Evolutionary conservation across 2,797 vertebrate genomes (phyloP).

Genomic region (Propithecus perrieri): DNA sequence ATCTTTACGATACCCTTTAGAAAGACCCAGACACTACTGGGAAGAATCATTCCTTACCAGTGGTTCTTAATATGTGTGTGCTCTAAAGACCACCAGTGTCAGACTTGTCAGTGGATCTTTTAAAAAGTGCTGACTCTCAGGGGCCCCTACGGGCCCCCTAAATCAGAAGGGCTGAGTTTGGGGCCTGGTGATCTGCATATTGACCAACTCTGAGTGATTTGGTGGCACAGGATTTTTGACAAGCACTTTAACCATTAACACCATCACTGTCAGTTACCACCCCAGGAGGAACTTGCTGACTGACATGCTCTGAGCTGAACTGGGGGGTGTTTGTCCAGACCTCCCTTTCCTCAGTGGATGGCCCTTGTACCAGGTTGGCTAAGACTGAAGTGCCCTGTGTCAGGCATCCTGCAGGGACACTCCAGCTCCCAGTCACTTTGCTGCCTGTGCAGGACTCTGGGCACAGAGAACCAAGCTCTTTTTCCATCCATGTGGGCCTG

Average conservation of each 20-base stretch:
- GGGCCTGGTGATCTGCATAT: not conserved
- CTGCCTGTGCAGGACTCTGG: too few relatives aligned
- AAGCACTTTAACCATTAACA: not conserved
- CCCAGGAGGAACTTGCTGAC: not conserved
- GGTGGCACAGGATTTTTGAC: not conserved
- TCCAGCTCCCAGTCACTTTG: too few relatives aligned
- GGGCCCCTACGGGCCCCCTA: not conserved
- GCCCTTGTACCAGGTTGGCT: too few relatives aligned
- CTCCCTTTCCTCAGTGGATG: not conserved
- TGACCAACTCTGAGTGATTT: not conserved
- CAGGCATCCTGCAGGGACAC: too few relatives aligned
- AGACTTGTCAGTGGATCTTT: not conserved
- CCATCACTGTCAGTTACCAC: not conserved
- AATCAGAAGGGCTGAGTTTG: not conserved
- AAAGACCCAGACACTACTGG: not conserved
- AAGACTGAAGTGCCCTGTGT: not conserved
- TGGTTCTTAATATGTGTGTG: not conserved
- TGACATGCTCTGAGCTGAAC: not conserved
- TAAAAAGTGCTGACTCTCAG: too few relatives aligned
- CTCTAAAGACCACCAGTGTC: not conserved
- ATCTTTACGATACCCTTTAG: not conserved
- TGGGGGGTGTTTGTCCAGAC: rapidly evolving
- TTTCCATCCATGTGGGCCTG: not conserved
- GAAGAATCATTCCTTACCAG: not conserved
- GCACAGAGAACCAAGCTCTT: not conserved